A percentile compares a stretch with the other conserved stretches of the same genome.
Evolutionary conservation across 2,797 vertebrate species (phyloP).

Genomic region (Steatocranus sp.): DNA sequence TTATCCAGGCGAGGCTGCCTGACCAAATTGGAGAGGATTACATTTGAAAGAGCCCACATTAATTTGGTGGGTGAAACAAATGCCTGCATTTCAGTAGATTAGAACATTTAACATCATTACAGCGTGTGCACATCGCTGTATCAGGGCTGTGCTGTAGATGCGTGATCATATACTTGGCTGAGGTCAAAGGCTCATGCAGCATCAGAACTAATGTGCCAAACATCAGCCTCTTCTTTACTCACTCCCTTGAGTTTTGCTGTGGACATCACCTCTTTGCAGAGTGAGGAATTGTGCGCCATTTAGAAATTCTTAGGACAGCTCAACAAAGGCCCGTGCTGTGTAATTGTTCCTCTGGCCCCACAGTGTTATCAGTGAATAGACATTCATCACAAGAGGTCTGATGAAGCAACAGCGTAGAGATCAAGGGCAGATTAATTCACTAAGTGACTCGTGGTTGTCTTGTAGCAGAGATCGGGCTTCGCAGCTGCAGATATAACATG

Average conservation of each 20-base stretch:
- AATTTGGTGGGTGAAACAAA: slow-evolving; percentile 57
- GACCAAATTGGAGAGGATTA: slow-evolving; percentile 81
- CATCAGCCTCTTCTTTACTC: neutral
- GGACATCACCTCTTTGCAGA: slow-evolving; percentile 7
- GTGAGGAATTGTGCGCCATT: slow-evolving; percentile 42
- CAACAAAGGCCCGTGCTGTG: slow-evolving; percentile 55
- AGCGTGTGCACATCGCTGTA: neutral
- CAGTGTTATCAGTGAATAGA: slow-evolving; percentile 66
- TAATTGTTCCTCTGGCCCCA: slow-evolving; percentile 60
- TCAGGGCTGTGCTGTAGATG: neutral
- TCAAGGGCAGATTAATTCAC: slow-evolving; percentile 87
- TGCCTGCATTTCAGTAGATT: slow-evolving; percentile 51
- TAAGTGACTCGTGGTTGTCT: slow-evolving; percentile 75
- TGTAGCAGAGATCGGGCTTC: slow-evolving; percentile 17
- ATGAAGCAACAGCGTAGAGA: slow-evolving; percentile 76
- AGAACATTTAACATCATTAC: slow-evolving; percentile 32
- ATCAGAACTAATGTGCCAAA: neutral
- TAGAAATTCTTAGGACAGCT: slow-evolving; percentile 46
- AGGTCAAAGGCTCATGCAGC: slow-evolving; percentile 10
- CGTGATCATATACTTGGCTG: neutral
- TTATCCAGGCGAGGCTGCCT: slow-evolving; percentile 69
- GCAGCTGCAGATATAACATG: neutral
- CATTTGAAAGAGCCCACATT: slow-evolving; percentile 61
- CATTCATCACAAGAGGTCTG: slow-evolving; percentile 74
- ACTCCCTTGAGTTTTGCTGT: slow-evolving; percentile 15